A percentile compares a stretch with the other conserved stretches of the same genome.
Conservation (phyloP, 2,888 invertebrate genomes). For the Eilema griseolum region DNA sequence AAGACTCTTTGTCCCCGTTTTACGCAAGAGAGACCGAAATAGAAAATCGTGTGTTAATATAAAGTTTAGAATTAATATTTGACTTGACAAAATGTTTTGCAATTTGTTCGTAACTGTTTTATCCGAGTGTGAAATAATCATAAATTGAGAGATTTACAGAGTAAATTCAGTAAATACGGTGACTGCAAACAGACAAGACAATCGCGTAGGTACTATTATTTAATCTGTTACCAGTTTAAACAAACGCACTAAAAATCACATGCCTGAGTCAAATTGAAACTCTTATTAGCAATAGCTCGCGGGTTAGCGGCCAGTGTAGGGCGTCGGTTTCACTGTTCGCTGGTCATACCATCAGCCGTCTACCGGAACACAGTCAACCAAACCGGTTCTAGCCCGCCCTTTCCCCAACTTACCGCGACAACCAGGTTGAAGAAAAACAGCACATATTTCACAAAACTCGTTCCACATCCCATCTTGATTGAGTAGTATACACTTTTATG, state of each 20-base stretch:
- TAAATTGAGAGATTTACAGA: background rate
- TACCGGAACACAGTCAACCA: slow-evolving; percentile 67
- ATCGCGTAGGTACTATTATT: background rate
- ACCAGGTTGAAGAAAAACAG: slow-evolving; percentile 93
- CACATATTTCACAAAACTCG: slow-evolving; percentile 93
- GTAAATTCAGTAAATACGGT: background rate
- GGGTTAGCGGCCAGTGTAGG: slow-evolving; percentile 37
- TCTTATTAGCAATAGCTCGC: slow-evolving; percentile 31
- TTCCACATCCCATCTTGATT: slow-evolving; percentile 90
- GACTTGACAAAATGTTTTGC: slow-evolving; percentile 4
- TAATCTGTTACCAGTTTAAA: background rate
- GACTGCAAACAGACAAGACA: background rate
- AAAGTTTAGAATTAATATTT: background rate
- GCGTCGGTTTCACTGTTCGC: slow-evolving; percentile 66
- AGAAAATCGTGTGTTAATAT: background rate
- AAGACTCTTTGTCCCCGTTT: slow-evolving; percentile 30
- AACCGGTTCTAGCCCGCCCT: slow-evolving; percentile 78
- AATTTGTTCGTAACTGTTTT: background rate
- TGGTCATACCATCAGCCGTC: slow-evolving; percentile 73
- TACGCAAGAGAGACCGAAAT: slow-evolving; percentile 34
- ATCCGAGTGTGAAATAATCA: background rate
- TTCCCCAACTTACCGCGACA: slow-evolving; percentile 90
- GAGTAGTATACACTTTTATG: slow-evolving; percentile 74
- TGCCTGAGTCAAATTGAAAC: slow-evolving; percentile 15
- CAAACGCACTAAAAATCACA: slow-evolving; percentile 21